These are phyloP conservation scores for Chondrosia reniformis DNA, from an alignment of 37 sponge, comb jelly and placozoan genomes.

Conservation along the genomic window DNA sequence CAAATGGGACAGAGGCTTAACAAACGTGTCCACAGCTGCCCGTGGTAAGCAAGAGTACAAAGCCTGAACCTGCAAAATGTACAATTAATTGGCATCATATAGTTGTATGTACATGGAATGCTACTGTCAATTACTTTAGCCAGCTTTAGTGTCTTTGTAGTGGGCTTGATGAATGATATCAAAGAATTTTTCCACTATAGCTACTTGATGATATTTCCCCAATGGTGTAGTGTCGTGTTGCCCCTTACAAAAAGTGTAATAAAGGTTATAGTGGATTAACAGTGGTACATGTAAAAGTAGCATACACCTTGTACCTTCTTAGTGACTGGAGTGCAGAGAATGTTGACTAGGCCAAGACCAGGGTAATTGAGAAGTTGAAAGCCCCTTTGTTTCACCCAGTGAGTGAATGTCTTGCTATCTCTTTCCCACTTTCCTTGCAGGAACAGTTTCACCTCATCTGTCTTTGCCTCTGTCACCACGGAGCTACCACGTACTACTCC, in stretches of 20 bases:
- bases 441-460: neutral
- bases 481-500: neutral
- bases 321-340: neutral
- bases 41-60: neutral
- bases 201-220: no score
- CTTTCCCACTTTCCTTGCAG: no score
- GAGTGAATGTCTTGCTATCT: neutral
- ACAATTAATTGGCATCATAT: neutral
- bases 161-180: no score
- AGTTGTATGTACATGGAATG: neutral
- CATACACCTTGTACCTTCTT: neutral
- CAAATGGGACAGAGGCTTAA: neutral
- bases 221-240: no score
- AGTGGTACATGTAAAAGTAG: no score
- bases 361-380: neutral
- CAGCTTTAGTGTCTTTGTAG: neutral
- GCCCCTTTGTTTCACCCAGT: neutral
- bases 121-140: neutral
- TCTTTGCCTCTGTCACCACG: neutral
- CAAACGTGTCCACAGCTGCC: neutral
- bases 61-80: neutral
- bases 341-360: neutral
- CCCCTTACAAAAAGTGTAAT: no score
- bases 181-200: no score
- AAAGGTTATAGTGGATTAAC: no score